Evolutionary conservation across 2,888 invertebrate genomes (phyloP).

Genomic region (Mactromeris polynyma): DNA sequence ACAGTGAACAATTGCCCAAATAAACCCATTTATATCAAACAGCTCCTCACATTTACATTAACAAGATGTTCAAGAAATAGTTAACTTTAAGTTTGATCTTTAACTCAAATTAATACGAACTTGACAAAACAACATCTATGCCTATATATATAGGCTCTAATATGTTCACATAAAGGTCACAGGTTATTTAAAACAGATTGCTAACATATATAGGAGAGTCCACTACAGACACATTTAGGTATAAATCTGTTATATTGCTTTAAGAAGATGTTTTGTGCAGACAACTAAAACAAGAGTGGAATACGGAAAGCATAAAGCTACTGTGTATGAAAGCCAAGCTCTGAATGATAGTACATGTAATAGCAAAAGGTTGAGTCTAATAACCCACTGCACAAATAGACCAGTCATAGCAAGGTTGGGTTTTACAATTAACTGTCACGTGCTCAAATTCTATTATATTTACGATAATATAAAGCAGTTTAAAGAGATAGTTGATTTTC

Average conservation of each 20-base stretch:
- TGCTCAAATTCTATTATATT: neutral
- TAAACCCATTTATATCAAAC: too few species aligned
- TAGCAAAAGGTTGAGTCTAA: neutral
- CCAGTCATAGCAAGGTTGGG: neutral
- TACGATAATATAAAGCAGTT: neutral
- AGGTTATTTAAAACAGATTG: too few species aligned
- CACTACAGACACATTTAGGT: neutral
- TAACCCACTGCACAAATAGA: neutral
- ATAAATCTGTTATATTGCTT: neutral
- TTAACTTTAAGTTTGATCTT: too few species aligned
- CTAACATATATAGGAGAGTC: too few species aligned
- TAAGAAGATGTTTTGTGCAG: neutral
- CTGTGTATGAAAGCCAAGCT: neutral
- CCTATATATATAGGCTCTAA: too few species aligned
- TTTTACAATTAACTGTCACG: neutral
- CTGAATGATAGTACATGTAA: neutral
- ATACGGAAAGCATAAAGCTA: neutral
- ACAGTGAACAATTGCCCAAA: too few species aligned
- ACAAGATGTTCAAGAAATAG: too few species aligned
- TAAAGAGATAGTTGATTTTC: neutral
- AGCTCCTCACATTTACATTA: too few species aligned
- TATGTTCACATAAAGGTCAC: too few species aligned
- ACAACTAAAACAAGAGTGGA: neutral
- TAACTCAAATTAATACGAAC: too few species aligned
- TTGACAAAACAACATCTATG: too few species aligned